Base-by-base conservation (phyloP, 2,797 vertebrate species). In the Delichon dasypus region DNA sequence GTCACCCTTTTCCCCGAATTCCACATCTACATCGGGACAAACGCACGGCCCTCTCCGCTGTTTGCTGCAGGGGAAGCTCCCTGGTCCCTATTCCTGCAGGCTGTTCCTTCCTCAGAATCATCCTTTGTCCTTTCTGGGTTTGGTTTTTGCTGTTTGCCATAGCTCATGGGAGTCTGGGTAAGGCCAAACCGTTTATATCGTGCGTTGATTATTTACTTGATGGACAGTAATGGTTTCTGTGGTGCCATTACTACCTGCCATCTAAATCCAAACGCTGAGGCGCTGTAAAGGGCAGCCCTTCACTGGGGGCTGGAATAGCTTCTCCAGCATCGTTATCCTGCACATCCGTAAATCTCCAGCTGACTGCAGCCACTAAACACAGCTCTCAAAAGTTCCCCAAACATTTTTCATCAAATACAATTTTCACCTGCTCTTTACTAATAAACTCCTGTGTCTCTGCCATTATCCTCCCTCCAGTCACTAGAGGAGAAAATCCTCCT, bases 151-250 rank as follows among this genome's bases (percentile, higher is more conserved):
- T 8, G 18, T 77, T 77, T 74, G 75, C 86, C 55, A 16, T 50
- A 58, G 54, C 76, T 92, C 82, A 13, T 26, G 71, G 40, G 67
- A 91, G 78, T 32, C 68, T 18, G 72, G 75, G 78, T 83, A 64
- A 92, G 78, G 54, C 84, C 54, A 27, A 61, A 71, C 40, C 54
- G 53, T 94, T 93, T 61, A 71, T 80, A 72, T n/a, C 0, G 0
- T 11, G 1, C 81, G 91, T 67, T 84, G 90, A 73, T 92, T 94
- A 70, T 95, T 95, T 90, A 77, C 81, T 30, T 85, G 94, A 93
- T 54, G 81, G 94, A 95, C 94, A 93, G 90, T 89, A 89, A 94
- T 89, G 92, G 75, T 26, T 95, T 78, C 90, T 77, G 86, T 11
- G 36, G 84, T 87, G 90, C 93, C 72, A 65, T 77, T 89, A 42